These are phyloP conservation scores for Aspiorhynchus laticeps DNA, from an alignment of 2,113 vertebrate species.

Conservation along the genomic window DNA sequence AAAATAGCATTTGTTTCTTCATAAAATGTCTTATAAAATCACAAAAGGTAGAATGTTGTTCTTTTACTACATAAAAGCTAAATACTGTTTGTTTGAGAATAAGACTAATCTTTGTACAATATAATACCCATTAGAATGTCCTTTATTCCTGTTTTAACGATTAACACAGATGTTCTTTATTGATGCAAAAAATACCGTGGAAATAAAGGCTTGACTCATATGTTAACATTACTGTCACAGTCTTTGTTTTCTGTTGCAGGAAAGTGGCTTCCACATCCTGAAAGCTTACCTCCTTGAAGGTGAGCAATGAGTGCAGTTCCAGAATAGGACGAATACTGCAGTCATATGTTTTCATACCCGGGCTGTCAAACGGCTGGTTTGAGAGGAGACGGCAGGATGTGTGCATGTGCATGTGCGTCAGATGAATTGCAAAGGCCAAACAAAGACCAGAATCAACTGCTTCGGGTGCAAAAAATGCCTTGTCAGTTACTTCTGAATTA, in stretches of 20 bases:
- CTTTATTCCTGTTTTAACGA: too few relatives aligned
- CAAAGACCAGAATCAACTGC: constrained; percentile 46
- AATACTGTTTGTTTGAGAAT: neutral
- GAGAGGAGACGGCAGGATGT: constrained; percentile 68
- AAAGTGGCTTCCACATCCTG: neutral
- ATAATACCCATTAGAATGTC: neutral
- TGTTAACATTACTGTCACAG: neutral
- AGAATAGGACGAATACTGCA: constrained; percentile 60
- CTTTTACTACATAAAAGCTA: neutral
- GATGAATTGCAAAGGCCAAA: constrained; percentile 64
- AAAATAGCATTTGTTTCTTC: neutral
- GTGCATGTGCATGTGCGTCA: constrained; percentile 71
- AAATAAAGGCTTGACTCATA: neutral
- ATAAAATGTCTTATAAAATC: neutral
- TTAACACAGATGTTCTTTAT: too few relatives aligned
- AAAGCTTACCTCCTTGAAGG: constrained; percentile 57
- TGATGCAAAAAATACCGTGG: neutral
- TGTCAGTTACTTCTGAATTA: constrained; percentile 71
- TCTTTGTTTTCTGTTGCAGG: neutral
- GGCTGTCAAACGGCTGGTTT: constrained; percentile 72
- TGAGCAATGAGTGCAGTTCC: constrained; percentile 67
- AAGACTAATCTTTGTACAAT: neutral
- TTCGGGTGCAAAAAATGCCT: constrained; percentile 56
- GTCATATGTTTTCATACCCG: constrained; percentile 71
- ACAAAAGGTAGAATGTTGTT: neutral